These are phyloP conservation scores for Symphodus melops DNA, from an alignment of 2,113 vertebrate genomes.

Conservation along the genomic window DNA sequence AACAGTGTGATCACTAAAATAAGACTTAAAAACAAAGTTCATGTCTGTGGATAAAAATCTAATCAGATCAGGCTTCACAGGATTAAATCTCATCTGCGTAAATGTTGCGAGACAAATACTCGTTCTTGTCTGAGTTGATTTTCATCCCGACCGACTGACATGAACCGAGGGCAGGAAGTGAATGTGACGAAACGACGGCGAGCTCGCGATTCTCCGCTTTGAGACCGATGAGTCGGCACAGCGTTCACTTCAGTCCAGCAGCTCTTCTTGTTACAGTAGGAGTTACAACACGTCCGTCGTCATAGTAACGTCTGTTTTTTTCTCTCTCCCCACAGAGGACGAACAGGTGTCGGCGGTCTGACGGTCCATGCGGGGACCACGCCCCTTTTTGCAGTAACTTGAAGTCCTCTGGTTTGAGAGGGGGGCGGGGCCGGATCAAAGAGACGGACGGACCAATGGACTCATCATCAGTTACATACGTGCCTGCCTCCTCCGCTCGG, in stretches of 20 bases:
- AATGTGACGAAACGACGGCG: neutral
- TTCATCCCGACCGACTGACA: neutral
- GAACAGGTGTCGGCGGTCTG: conserved; percentile 98
- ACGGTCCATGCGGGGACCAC: conserved; percentile 71
- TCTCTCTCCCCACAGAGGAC: conserved; percentile 85
- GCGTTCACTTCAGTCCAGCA: neutral
- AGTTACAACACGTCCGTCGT: neutral
- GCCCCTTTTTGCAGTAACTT: conserved; percentile 67
- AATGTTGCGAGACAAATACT: no score
- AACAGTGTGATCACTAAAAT: no score
- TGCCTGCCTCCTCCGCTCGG: conserved; percentile 85
- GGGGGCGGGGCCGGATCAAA: conserved; percentile 86
- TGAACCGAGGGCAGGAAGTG: conserved; percentile 8
- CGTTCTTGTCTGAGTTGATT: no score
- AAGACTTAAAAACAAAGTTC: neutral
- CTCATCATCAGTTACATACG: conserved; percentile 69
- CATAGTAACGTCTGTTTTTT: neutral
- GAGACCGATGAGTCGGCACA: no score
- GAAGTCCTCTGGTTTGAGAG: conserved; percentile 66
- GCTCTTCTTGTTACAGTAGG: neutral
- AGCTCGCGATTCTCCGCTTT: no score
- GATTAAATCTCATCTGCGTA: neutral
- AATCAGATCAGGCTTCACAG: neutral
- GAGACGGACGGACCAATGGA: conserved; percentile 76
- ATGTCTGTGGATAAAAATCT: conserved; percentile 16